phyloP scores from a whole-genome alignment of 1,140 invertebrate species.

The Lepidurus arcticus region DNA sequence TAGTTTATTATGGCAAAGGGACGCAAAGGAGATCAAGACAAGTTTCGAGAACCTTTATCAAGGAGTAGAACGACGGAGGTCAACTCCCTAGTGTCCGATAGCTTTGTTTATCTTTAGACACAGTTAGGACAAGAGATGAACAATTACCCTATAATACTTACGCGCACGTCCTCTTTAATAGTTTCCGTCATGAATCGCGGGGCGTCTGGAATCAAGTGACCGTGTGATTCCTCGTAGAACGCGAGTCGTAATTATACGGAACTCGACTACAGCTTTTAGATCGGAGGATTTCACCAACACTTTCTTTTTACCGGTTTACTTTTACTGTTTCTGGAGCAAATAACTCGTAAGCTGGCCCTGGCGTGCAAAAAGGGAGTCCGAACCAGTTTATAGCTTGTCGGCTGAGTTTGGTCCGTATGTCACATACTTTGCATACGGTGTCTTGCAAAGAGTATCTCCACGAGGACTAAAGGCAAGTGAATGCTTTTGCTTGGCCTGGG shows the following conservation, averaged over 20 bases:
- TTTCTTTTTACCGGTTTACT: too few relatives aligned
- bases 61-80: not conserved
- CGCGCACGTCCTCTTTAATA: conserved; percentile 8
- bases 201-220: not conserved
- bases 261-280: too few relatives aligned
- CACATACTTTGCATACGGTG: not conserved
- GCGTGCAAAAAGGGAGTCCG: not conserved
- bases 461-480: not conserved
- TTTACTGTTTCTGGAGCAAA: too few relatives aligned
- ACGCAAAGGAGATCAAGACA: not conserved
- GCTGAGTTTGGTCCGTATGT: not conserved
- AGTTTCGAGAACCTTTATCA: not conserved
- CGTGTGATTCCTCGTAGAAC: too few relatives aligned
- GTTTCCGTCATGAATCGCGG: not conserved
- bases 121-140: conserved; percentile 14
- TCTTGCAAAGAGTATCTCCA: not conserved
- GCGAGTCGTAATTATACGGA: too few relatives aligned
- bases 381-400: not conserved
- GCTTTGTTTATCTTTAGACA: not conserved
- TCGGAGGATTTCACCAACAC: too few relatives aligned
- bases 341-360: too few relatives aligned
- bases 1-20: not conserved
- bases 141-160: not conserved
- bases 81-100: not conserved
- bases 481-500: not conserved